Evolutionary conservation across 2,797 vertebrate species (phyloP).

Genomic region (Jordanella pulchra): DNA sequence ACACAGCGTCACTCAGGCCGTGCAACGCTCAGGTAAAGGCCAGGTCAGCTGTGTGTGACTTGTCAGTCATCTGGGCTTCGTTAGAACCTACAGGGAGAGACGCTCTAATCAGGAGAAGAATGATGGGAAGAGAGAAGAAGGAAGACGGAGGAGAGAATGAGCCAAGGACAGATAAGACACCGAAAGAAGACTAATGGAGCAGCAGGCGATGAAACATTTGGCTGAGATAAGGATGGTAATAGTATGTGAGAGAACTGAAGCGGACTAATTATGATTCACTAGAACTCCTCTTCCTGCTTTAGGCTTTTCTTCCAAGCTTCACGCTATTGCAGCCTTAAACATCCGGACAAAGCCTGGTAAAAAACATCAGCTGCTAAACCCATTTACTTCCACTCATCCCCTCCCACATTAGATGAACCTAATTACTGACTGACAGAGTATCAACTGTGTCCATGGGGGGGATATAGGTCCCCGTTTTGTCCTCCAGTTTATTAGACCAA

Average conservation of each 20-base stretch:
- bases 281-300: constrained; percentile 41
- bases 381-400: constrained; percentile 61
- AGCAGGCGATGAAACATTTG: constrained; percentile 54
- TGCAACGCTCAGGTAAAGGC: constrained; percentile 66
- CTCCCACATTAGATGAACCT: constrained; percentile 58
- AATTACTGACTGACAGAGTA: constrained; percentile 66
- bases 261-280: constrained; percentile 72
- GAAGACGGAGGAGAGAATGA: constrained; percentile 25
- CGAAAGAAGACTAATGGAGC: constrained; percentile 45
- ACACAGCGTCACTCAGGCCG: constrained; percentile 35
- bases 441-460: constrained; percentile 39
- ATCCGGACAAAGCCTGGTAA: constrained; percentile 52
- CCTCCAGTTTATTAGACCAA: constrained; percentile 52
- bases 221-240: constrained; percentile 63
- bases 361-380: constrained; percentile 57
- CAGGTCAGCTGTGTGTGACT: constrained; percentile 50
- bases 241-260: constrained; percentile 63
- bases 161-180: constrained; percentile 47
- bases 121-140: constrained; percentile 31
- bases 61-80: constrained; percentile 45
- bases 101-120: constrained; percentile 44
- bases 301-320: constrained; percentile 34
- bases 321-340: constrained; percentile 37
- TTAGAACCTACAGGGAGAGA: constrained; percentile 37
- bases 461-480: constrained; percentile 59